A percentile compares a stretch with the other conserved stretches of the same genome.
These are phyloP conservation scores for Helicorthomorpha holstii DNA, from an alignment of 1,140 invertebrate genomes.

Conservation along the genomic window DNA sequence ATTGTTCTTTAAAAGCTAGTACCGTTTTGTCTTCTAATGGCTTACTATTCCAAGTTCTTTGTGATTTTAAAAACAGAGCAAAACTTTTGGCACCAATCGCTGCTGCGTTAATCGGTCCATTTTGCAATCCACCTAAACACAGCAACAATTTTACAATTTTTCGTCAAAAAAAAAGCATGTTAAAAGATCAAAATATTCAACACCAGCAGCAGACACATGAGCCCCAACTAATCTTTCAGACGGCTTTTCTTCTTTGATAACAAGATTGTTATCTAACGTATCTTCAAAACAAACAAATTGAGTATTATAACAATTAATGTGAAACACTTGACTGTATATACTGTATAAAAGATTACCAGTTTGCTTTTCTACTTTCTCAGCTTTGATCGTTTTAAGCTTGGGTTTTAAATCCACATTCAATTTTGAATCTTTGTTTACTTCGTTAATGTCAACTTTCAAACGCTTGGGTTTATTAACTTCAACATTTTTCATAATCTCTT, in stretches of 20 bases:
- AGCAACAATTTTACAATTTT: neutral
- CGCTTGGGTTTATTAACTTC: neutral
- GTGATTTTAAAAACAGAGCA: conserved; percentile 30
- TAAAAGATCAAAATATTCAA: neutral
- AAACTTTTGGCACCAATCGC: conserved; percentile 27
- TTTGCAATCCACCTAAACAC: conserved; percentile 22
- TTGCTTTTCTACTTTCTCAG: neutral
- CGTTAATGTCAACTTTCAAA: neutral
- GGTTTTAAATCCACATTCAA: neutral
- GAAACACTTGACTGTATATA: too few species aligned
- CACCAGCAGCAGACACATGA: neutral
- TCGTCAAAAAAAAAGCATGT: neutral
- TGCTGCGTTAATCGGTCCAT: conserved; percentile 23
- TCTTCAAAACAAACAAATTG: neutral
- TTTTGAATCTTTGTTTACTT: neutral
- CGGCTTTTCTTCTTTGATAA: neutral
- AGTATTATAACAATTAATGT: neutral
- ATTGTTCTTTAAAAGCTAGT: conserved; percentile 23
- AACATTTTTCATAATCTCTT: neutral
- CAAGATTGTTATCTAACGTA: too few species aligned
- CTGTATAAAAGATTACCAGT: too few species aligned
- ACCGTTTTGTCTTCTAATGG: conserved; percentile 25
- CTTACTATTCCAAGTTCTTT: conserved; percentile 30
- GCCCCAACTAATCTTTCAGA: neutral
- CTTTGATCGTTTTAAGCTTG: neutral